These are phyloP conservation scores for Thaleichthys pacificus DNA, from an alignment of 2,797 vertebrate genomes.

Conservation along the genomic window DNA sequence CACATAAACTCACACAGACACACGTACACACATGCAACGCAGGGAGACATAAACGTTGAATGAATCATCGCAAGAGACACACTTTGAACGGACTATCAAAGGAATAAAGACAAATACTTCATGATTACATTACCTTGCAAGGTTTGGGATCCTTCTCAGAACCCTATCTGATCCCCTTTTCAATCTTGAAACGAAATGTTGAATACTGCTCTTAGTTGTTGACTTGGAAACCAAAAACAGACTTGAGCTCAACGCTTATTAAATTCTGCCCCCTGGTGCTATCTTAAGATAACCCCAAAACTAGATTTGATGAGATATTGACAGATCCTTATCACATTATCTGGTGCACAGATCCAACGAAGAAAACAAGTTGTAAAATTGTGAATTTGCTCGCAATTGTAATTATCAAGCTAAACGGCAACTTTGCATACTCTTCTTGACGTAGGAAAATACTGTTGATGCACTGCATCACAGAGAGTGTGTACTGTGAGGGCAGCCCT, in stretches of 20 bases:
- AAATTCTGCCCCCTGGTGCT: slow-evolving; percentile 71
- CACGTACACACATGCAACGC: neutral
- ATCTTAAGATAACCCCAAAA: slow-evolving; percentile 15
- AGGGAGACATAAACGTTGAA: neutral
- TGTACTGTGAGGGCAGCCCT: neutral
- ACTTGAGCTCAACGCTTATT: slow-evolving; percentile 36
- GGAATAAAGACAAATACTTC: neutral
- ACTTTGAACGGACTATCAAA: neutral
- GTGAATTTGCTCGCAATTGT: neutral
- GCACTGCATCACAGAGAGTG: neutral
- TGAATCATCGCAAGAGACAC: neutral
- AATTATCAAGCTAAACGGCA: neutral
- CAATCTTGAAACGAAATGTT: slow-evolving; percentile 51
- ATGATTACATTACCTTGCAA: neutral
- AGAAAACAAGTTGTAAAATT: neutral
- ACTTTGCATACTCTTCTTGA: neutral
- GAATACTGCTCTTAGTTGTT: slow-evolving; percentile 36
- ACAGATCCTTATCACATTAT: neutral
- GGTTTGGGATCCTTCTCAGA: neutral
- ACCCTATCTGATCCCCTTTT: slow-evolving; percentile 29
- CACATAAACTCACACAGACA: slow-evolving; percentile 17
- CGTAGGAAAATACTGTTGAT: neutral
- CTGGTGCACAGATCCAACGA: neutral
- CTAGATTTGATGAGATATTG: neutral
- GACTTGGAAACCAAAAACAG: slow-evolving; percentile 17